These are phyloP conservation scores for Spilarctia lutea DNA, from an alignment of 2,888 invertebrate genomes.

Conservation along the genomic window DNA sequence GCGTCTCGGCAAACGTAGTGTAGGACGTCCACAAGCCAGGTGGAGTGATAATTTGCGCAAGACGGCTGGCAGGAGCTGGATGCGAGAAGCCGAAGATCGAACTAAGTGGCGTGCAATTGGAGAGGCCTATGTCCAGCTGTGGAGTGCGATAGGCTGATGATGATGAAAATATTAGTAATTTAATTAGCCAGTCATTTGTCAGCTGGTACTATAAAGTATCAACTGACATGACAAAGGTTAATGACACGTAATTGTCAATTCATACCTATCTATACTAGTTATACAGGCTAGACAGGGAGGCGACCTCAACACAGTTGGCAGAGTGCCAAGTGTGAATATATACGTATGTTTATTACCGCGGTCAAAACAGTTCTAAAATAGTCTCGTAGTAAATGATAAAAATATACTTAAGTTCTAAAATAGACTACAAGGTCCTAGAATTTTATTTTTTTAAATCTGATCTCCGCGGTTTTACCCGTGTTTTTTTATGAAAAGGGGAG, in stretches of 20 bases:
- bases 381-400: conserved; percentile 1
- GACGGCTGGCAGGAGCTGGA: too few relatives aligned
- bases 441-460: too few relatives aligned
- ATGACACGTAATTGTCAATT: background rate
- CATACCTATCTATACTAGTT: background rate
- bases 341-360: background rate
- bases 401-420: background rate
- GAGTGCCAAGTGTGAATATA: background rate
- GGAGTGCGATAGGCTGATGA: too few relatives aligned
- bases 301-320: conserved; percentile 15
- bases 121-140: too few relatives aligned
- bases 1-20: too few relatives aligned
- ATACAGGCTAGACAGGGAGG: conserved; percentile 7
- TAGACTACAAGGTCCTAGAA: too few relatives aligned
- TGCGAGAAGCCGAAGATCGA: too few relatives aligned
- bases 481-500: too few relatives aligned
- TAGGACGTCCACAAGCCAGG: too few relatives aligned
- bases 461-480: too few relatives aligned
- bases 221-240: conserved; percentile 5
- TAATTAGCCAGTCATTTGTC: background rate
- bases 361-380: conserved; percentile 2
- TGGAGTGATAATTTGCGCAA: too few relatives aligned
- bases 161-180: background rate
- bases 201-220: background rate
- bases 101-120: too few relatives aligned